Conservation (phyloP, 2,113 vertebrate genomes). For the Dendrocopos noguchii region DNA sequence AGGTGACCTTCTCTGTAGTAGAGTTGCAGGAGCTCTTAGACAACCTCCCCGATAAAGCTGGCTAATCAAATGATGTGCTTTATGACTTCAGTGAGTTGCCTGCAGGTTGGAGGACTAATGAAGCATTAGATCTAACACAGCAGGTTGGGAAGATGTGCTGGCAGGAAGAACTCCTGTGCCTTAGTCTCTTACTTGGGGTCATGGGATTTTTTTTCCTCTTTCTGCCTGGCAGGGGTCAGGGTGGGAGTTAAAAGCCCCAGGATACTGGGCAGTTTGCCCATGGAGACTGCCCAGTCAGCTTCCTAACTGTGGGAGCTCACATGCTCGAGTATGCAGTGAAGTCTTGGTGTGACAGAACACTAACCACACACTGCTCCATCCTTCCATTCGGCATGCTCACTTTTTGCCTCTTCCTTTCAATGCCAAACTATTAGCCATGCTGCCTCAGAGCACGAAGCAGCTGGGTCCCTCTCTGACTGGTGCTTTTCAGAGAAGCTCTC, state of each 20-base stretch:
- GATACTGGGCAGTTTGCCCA: neutral
- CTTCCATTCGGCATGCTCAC: neutral
- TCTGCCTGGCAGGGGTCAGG: neutral
- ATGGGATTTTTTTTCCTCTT: too few relatives aligned
- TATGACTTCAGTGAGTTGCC: neutral
- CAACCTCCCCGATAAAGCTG: neutral
- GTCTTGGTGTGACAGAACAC: neutral
- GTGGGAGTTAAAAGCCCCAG: neutral
- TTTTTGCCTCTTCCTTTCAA: neutral
- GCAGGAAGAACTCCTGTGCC: neutral
- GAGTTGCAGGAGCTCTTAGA: neutral
- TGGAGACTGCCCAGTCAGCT: neutral
- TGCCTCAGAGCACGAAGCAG: neutral
- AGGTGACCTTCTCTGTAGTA: neutral
- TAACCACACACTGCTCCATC: neutral
- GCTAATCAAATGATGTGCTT: neutral
- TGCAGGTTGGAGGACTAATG: neutral
- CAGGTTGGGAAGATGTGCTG: accelerated
- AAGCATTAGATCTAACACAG: neutral
- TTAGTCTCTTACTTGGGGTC: accelerated
- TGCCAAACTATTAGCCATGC: neutral
- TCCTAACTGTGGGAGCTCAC: neutral
- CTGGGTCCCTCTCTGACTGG: neutral
- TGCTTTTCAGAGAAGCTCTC: neutral
- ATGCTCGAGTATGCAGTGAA: neutral